These are phyloP conservation scores for Cyanoramphus novaezelandiae DNA, from an alignment of 2,113 vertebrate species.

Conservation along the genomic window DNA sequence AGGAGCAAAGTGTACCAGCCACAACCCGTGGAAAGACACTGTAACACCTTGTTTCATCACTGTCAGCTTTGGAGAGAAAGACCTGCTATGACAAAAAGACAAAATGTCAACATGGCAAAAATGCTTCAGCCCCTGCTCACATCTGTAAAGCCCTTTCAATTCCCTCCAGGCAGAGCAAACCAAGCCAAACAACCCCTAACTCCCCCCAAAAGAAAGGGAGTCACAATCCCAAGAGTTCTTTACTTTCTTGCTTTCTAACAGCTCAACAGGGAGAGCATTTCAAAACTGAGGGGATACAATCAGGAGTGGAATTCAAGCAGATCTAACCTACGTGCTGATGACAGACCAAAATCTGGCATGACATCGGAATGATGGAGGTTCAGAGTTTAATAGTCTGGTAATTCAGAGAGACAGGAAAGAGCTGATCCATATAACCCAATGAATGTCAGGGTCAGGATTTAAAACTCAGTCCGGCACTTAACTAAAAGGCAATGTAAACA, in stretches of 20 bases:
- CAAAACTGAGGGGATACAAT: constrained; percentile 28
- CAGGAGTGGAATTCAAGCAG: constrained; percentile 56
- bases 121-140: rapidly evolving
- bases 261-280: constrained; percentile 26
- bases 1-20: background rate
- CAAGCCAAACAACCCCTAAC: background rate
- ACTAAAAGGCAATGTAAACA: background rate
- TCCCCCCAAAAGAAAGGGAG: background rate
- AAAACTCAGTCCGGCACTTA: constrained; percentile 52
- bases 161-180: background rate
- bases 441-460: constrained; percentile 63
- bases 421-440: constrained; percentile 59
- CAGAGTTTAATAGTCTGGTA: constrained; percentile 62
- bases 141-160: background rate
- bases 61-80: background rate
- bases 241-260: background rate
- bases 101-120: background rate
- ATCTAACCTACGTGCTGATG: constrained; percentile 20
- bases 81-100: background rate
- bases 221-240: background rate
- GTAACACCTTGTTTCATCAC: background rate
- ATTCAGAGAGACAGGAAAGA: constrained; percentile 61
- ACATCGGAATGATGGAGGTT: constrained; percentile 34
- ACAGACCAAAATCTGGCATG: constrained; percentile 57
- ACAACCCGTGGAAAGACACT: background rate